Evolutionary conservation across 2,888 invertebrate species (phyloP), one percentile per base, ranked within the genome.

Genomic region (Ormyrus nitidulus): DNA sequence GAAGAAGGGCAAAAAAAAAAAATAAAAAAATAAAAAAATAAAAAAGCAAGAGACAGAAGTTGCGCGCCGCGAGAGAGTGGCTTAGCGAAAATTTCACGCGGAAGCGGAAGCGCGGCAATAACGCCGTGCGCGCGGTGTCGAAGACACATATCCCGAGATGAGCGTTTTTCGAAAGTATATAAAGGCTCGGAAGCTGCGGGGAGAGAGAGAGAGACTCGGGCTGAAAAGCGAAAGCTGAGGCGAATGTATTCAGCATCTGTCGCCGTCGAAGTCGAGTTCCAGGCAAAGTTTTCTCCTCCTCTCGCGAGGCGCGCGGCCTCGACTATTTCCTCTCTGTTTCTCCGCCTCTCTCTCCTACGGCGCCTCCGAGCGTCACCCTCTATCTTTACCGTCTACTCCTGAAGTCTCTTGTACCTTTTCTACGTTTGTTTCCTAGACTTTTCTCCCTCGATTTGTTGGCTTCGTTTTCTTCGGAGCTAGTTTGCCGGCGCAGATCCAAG

Each of bases 191-290:
- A 19, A 19, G 19, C 9, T 66, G 13, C 7, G 13, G n/a, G 13
- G 11, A 51, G 11, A 71, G 19, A 19, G 19, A 19, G 2, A 19
- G 19, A 19, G 19, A 19, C 56, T 59, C 9, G 0, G 61, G 13
- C 19, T 19, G 68, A 11, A 34, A 6, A 44, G 54, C 10, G 11
- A 69, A 13, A 13, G 68, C 8, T 51, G 19, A 4, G 49, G 13
- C 19, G 62, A 69, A 69, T 76, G 62, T 69, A 76, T 71, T 77
- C 77, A 59, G 65, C 77, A 77, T 73, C 78, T 79, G 78, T 68
- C 11, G 6, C 48, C 34, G 56, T 46, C 19, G 19, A 19, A 19
- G 19, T 19, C 19, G 11, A 11, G 46, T 48, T 73, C 44, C 69
- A 61, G 51, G 75, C 65, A 71, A 79, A 79, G 51, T 79, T 79